phyloP scores from a whole-genome alignment of 2,113 vertebrate genomes.

The Mustela nigripes region DNA sequence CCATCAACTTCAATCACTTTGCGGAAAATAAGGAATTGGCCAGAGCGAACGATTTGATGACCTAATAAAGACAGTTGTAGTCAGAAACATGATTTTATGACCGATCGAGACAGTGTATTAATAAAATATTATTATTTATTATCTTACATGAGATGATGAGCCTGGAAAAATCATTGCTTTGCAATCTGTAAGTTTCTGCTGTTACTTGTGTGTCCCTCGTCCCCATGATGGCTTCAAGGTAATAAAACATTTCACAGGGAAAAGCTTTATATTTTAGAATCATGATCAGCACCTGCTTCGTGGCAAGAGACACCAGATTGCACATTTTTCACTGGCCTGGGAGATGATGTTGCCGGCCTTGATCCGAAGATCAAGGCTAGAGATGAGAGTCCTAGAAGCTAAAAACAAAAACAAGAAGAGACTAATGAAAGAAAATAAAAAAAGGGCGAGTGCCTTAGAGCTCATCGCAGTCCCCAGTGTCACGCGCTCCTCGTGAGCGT shows the following conservation, averaged over 20 bases:
- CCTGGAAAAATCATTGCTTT: not conserved
- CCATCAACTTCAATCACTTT: not conserved
- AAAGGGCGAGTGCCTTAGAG: not conserved
- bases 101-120: not conserved
- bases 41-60: not conserved
- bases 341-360: not conserved
- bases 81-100: not conserved
- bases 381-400: not conserved
- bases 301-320: not conserved
- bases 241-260: not conserved
- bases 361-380: not conserved
- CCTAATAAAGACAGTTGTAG: not conserved
- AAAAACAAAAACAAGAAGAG: not conserved
- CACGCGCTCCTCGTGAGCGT: not conserved
- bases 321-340: not conserved
- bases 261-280: not conserved
- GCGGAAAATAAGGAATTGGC: not conserved
- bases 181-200: not conserved
- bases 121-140: not conserved
- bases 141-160: not conserved
- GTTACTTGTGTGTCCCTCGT: accelerated
- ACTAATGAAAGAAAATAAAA: accelerated
- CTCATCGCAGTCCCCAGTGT: accelerated
- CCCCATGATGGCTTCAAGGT: accelerated
- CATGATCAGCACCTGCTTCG: not conserved